Percentiles rank a stretch among this genome's conserved stretches.
Evolutionary conservation across 2,113 vertebrate genomes (phyloP).

Genomic region (Oncorhynchus kisutch): DNA sequence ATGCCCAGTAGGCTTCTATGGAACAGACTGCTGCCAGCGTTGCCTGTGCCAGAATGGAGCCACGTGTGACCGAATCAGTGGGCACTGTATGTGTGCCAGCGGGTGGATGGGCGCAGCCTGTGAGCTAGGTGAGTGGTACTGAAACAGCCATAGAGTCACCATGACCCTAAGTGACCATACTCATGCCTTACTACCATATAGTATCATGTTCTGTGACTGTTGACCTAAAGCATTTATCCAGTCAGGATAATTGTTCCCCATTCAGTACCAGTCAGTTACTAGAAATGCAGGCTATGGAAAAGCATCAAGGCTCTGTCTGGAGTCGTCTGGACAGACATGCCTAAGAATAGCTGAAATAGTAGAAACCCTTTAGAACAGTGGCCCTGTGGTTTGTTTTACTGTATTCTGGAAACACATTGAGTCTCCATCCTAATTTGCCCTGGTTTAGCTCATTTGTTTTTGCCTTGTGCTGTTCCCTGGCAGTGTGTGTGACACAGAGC

Average conservation of each 20-base stretch:
- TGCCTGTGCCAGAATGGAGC: constrained; percentile 87
- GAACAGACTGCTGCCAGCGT: constrained; percentile 73
- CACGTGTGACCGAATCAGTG: constrained; percentile 74
- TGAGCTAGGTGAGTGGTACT: constrained; percentile 80
- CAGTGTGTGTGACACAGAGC: constrained; percentile 9
- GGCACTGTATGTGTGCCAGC: constrained; percentile 75
- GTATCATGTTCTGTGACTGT: background rate
- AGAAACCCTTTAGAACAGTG: constrained; percentile 16
- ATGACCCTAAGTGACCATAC: background rate
- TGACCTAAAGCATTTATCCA: background rate
- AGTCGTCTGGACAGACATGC: constrained; percentile 13
- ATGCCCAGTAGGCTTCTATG: constrained; percentile 79
- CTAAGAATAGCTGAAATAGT: constrained; percentile 22
- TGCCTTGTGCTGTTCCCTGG: constrained; percentile 36
- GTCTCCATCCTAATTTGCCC: constrained; percentile 19
- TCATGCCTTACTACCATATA: background rate
- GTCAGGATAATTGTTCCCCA: background rate
- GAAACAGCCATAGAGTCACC: background rate
- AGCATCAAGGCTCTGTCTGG: background rate
- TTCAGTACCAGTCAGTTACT: background rate
- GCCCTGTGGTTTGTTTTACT: constrained; percentile 32
- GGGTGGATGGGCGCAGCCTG: constrained; percentile 87
- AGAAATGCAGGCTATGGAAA: background rate
- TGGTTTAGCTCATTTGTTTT: constrained; percentile 47
- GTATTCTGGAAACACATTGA: constrained; percentile 32